phyloP scores from a whole-genome alignment of 2,113 vertebrate genomes.

The Haplochromis vanheusdeni region DNA sequence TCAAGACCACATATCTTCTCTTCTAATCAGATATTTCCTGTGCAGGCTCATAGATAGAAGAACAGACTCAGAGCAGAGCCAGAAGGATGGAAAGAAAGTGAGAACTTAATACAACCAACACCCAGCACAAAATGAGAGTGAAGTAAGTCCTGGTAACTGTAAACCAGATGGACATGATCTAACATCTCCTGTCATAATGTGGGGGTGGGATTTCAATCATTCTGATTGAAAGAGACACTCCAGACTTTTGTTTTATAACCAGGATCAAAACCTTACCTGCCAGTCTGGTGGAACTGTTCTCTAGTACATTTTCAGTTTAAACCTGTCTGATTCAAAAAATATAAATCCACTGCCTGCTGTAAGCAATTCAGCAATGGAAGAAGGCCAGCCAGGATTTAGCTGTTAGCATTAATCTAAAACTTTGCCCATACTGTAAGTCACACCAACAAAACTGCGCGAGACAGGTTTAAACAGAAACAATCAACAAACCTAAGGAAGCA shows the following conservation, averaged over 20 bases:
- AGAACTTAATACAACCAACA: background rate
- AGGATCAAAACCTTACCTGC: background rate
- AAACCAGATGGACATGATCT: background rate
- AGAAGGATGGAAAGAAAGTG: conserved; percentile 9
- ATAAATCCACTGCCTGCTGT: background rate
- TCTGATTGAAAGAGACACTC: background rate
- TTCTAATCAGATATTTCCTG: background rate
- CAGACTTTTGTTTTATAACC: background rate
- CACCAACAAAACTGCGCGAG: background rate
- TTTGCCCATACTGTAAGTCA: background rate
- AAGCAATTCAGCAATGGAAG: background rate
- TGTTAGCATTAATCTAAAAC: background rate
- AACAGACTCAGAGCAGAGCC: conserved; percentile 7
- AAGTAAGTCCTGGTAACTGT: background rate
- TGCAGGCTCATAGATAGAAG: background rate
- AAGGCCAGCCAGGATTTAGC: background rate
- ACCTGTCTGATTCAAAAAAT: background rate
- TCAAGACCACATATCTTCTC: background rate
- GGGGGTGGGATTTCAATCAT: background rate
- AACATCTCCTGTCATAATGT: background rate
- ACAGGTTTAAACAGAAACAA: background rate
- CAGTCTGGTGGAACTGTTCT: background rate
- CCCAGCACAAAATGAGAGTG: background rate
- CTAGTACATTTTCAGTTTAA: background rate
- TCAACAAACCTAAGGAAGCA: background rate